Base-by-base conservation (phyloP, 1,140 invertebrate species). In the Cyrtorhinus lividipennis region DNA sequence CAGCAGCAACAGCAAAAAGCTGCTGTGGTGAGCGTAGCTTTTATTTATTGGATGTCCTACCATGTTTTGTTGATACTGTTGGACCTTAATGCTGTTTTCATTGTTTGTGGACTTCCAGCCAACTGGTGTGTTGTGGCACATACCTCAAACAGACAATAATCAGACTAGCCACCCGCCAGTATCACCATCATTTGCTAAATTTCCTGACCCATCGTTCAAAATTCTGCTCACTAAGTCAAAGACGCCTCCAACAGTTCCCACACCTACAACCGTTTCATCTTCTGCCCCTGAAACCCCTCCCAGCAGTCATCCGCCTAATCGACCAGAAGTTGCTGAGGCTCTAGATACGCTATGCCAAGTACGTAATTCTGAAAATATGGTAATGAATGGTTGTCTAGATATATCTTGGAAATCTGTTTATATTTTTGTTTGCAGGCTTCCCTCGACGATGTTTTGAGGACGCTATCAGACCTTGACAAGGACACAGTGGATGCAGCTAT, bases 261-360 rank as follows among this genome's bases (percentile, higher is more conserved):
- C 56, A 5, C 56, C 56, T 13, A 58, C 56, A 10, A 58, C 20
- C 56, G 56, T 58, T 3, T 58, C 56, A 13, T 58, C 56, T 8
- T 58, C 56, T 18, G 56, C 56, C 18, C 56, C 56, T 23, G 25
- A 58, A 25, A 56, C 48, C 5, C 20, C 20, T 24, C 3, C 18
- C 5, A 23, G 48, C 22, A 12, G 20, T 58, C 5, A 25, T 18
- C 56, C 56, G 3, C 56, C 10, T 5, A 53, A 53, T 20, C 8
- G 20, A 53, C 48, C 48, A 15, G 48, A 22, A 15, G 48, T 22
- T 10, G 48, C 48, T 10, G 48, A 53, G 20, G 48, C 48, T 10
- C 48, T 53, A 53, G 48, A 53, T 20, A 53, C 48, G 10, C 18
- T 53, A 20, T 53, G 48, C 20, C 48, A 53, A 53, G 48, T 53